Percentiles rank a stretch among this genome's conserved stretches.
Conservation (phyloP, 2,797 vertebrate genomes). For the Schizothorax lantsangensis region DNA sequence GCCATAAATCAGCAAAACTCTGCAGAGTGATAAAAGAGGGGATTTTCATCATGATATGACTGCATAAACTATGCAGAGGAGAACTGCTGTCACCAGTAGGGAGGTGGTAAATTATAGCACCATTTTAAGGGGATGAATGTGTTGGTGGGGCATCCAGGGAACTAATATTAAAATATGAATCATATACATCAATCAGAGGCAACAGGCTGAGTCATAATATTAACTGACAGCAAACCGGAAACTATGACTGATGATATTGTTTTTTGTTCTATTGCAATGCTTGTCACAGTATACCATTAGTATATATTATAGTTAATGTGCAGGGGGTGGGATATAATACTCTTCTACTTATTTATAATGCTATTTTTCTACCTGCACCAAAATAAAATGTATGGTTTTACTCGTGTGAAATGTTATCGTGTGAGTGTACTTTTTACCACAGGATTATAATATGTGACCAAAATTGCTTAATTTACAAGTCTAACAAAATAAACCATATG, state of each 20-base stretch:
- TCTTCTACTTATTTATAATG: neutral
- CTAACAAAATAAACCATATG: neutral
- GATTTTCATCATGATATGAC: conserved; percentile 17
- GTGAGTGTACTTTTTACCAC: neutral
- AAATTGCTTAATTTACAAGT: neutral
- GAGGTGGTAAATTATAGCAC: conserved; percentile 40
- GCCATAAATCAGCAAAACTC: conserved; percentile 29
- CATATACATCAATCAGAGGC: conserved; percentile 14
- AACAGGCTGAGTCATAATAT: conserved; percentile 4
- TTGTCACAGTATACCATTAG: conserved; percentile 4
- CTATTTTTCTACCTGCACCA: neutral
- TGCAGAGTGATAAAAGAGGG: conserved; percentile 18
- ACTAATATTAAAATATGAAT: conserved; percentile 15
- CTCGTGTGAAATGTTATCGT: neutral
- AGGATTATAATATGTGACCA: neutral
- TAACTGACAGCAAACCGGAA: conserved; percentile 8
- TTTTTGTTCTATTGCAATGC: conserved; percentile 22
- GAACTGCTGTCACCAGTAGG: conserved; percentile 30
- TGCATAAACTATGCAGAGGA: conserved; percentile 26
- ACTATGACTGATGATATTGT: neutral
- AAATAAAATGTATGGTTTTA: neutral
- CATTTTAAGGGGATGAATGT: conserved; percentile 26
- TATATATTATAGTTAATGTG: neutral
- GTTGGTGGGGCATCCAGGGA: neutral
- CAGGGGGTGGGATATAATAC: neutral